Conservation (phyloP, 1,140 invertebrate genomes). For the Drosophila dunni region DNA sequence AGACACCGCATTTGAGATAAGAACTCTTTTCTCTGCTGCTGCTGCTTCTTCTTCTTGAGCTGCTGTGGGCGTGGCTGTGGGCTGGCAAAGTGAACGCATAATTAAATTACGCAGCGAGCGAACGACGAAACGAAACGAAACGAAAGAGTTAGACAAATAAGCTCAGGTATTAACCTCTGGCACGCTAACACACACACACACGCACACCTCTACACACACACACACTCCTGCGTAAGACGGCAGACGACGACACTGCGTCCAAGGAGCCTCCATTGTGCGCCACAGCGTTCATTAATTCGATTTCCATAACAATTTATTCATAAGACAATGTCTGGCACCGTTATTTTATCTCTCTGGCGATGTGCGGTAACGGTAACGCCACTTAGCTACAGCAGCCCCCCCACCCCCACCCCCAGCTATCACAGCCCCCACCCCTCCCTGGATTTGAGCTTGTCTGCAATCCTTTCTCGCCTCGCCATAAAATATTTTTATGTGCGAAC, state of each 20-base stretch:
- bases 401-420: background rate
- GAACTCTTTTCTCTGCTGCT: conserved; percentile 36
- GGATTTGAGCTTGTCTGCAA: conserved; percentile 60
- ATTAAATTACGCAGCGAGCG: conserved; percentile 82
- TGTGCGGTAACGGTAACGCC: conserved; percentile 84
- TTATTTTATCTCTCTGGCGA: conserved; percentile 84
- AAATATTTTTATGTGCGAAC: conserved; percentile 84
- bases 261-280: conserved; percentile 67
- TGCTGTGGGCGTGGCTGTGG: conserved; percentile 36
- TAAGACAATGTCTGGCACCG: conserved; percentile 85
- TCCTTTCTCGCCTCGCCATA: conserved; percentile 76
- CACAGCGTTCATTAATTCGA: conserved; percentile 84
- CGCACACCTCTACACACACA: conserved; percentile 23
- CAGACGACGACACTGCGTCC: conserved; percentile 33
- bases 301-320: conserved; percentile 85
- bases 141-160: conserved; percentile 85
- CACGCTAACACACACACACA: conserved; percentile 62
- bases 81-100: conserved; percentile 82
- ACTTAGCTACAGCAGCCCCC: conserved; percentile 62
- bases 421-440: background rate
- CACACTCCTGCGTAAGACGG: conserved; percentile 14
- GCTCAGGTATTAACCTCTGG: conserved; percentile 84
- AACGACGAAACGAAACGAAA: conserved; percentile 71
- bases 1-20: conserved; percentile 75
- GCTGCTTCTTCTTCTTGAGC: background rate